phyloP scores from a whole-genome alignment of 2,888 invertebrate species.

The Pocota personata region DNA sequence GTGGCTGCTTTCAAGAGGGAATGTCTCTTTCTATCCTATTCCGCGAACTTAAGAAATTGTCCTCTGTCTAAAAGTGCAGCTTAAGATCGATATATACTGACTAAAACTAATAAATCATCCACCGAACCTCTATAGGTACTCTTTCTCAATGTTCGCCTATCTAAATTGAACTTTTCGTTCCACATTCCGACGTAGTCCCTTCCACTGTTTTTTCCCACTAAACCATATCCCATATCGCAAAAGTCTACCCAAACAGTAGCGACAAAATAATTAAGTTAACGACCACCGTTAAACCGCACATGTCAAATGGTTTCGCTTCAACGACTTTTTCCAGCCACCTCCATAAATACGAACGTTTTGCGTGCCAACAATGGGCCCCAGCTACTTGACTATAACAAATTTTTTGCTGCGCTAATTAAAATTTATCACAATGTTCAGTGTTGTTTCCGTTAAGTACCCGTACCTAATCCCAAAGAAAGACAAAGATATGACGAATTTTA shows the following conservation, averaged over 20 bases:
- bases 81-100: too few relatives aligned
- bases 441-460: conserved; percentile 8
- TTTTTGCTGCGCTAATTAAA: conserved; percentile 50
- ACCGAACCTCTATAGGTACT: too few relatives aligned
- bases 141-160: not conserved
- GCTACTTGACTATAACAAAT: conserved; percentile 11
- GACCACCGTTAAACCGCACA: conserved; percentile 20
- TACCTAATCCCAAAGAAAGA: conserved; percentile 6
- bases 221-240: not conserved
- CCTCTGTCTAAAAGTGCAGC: too few relatives aligned
- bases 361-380: conserved; percentile 32
- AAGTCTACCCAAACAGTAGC: not conserved
- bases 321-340: not conserved
- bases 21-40: too few relatives aligned
- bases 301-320: conserved; percentile 37
- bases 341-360: not conserved
- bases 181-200: not conserved
- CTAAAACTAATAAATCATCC: too few relatives aligned
- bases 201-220: not conserved
- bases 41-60: too few relatives aligned
- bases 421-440: conserved; percentile 32
- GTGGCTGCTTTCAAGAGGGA: too few relatives aligned
- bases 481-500: conserved; percentile 12
- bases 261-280: conserved; percentile 46
- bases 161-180: conserved; percentile 4